Evolutionary conservation across 2,113 vertebrate species (phyloP), one percentile per base, ranked within the genome.

Genomic region (Coryphaenoides rupestris): DNA sequence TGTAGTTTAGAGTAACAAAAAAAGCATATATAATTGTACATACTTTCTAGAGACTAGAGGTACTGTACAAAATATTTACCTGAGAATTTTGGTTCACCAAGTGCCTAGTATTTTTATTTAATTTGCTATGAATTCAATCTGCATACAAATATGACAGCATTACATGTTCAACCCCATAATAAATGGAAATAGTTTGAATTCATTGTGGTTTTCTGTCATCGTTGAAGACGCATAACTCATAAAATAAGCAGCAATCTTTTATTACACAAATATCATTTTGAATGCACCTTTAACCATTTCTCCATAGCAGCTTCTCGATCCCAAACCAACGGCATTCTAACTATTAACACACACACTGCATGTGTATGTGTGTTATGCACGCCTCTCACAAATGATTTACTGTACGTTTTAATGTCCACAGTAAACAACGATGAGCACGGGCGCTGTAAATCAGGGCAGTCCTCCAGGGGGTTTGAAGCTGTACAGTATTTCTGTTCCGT

Each of bases 31-130:
- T 72, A 68, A n/a, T 58, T 80, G 67, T 83, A 79, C 40, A 52
- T 33, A 75, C 76, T 77, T 63, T 66, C 54, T 55, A 17, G n/a
- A n/a, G n/a, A n/a, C n/a, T n/a, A 64, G 62, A 80, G 80, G 80
- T 84, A 85, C 78, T 80, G 75, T 76, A 75, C 33, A 40, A 70
- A 76, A 72, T 74, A 77, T 68, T 59, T 55, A 66, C 60, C 76
- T 58, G 72, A 74, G 68, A 75, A 78, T 65, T 73, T 15, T 24
- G 47, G 19, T 67, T 79, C 84, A 85, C 80, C 56, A 88, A 87
- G 87, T 89, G 87, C 87, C 87, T 86, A 52, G 62, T 52, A 57
- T 21, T 69, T 46, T 56, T 60, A 68, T 72, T 45, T 56, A 40
- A 40, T 40, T 60, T 69, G 50, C 72, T 79, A 79, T 84, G 84